Evolutionary conservation across 2,113 vertebrate species (phyloP).

Genomic region (Protobothrops flavoviridis): DNA sequence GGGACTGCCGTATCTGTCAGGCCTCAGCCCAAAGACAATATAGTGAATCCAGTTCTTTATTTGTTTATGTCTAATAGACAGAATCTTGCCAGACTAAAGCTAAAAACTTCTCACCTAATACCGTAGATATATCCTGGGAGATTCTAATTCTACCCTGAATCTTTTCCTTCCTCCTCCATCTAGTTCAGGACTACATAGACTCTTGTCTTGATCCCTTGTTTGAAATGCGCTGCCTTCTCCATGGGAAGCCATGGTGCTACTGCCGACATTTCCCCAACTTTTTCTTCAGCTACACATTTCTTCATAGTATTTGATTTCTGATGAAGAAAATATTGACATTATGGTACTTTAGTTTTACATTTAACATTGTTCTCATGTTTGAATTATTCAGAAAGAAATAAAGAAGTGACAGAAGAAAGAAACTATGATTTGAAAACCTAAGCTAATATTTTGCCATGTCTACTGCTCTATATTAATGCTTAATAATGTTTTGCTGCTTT

Average conservation of each 20-base stretch:
- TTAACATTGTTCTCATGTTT: not conserved
- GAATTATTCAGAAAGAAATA: not conserved
- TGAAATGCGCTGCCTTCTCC: not conserved
- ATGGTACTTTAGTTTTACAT: not conserved
- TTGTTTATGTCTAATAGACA: not conserved
- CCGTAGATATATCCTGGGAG: not conserved
- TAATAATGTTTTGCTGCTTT: slow-evolving; percentile 3
- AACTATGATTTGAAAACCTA: not conserved
- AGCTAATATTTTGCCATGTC: not conserved
- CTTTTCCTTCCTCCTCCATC: not conserved
- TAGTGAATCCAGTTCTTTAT: not conserved
- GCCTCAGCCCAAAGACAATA: not conserved
- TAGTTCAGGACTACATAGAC: not conserved
- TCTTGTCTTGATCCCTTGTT: not conserved
- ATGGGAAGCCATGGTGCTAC: not conserved
- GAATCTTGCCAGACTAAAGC: not conserved
- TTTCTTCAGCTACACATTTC: not conserved
- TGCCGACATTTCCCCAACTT: not conserved
- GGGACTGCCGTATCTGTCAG: not conserved
- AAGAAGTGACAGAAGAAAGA: not conserved
- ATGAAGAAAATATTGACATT: not conserved
- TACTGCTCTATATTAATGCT: not conserved
- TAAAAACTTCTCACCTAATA: not conserved
- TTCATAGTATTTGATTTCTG: not conserved
- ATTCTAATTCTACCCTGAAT: not conserved